Evolutionary conservation across 2,113 vertebrate genomes (phyloP).

Genomic region (Pungitius pungitius): DNA sequence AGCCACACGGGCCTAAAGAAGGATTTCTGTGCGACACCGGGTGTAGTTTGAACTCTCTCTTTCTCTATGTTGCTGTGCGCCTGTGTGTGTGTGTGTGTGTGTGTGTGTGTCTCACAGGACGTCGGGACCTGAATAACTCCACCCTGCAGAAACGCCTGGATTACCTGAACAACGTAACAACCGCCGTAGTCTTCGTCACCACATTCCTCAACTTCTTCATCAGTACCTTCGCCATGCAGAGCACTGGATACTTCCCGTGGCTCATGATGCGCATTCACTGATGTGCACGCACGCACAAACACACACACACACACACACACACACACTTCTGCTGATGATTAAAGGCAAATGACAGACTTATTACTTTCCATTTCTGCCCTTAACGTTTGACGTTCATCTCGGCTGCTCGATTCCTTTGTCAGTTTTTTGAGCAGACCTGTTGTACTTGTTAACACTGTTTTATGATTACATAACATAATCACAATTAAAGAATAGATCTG

Average conservation of each 20-base stretch:
- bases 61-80: neutral
- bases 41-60: constrained; percentile 31
- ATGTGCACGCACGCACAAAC: constrained; percentile 4
- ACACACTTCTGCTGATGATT: neutral
- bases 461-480: neutral
- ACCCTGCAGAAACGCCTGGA: constrained; percentile 73
- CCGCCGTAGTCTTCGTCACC: constrained; percentile 71
- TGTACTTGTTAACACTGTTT: neutral
- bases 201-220: constrained; percentile 73
- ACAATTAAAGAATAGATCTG: neutral
- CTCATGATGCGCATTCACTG: constrained; percentile 75
- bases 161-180: constrained; percentile 74
- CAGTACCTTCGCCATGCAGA: constrained; percentile 76
- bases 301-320: neutral
- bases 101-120: constrained; percentile 55
- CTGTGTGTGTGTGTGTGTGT: constrained; percentile 17
- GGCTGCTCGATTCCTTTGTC: neutral
- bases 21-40: neutral
- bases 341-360: neutral
- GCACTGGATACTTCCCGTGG: constrained; percentile 75
- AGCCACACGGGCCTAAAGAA: neutral
- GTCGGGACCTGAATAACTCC: constrained; percentile 70
- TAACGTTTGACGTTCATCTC: neutral
- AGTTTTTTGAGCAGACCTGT: neutral
- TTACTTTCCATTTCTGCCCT: neutral